Evolutionary conservation across 2,888 invertebrate species (phyloP), one percentile per base, ranked within the genome.

Genomic region (Platynereis dumerilii): DNA sequence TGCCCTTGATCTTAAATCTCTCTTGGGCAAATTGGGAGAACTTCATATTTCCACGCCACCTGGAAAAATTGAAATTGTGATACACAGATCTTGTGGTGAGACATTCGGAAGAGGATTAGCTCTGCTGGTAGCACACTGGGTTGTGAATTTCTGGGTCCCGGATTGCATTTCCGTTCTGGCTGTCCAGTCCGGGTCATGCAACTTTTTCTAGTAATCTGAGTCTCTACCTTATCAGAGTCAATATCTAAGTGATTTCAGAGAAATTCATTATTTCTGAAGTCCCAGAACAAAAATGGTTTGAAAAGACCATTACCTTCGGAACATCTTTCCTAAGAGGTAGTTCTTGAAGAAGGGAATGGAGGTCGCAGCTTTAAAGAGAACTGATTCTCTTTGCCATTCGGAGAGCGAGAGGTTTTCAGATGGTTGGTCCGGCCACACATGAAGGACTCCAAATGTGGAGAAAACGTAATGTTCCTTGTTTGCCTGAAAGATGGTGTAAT

Each of bases 371-470:
- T 72, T 75, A 78, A 79, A 82, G 34, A 83, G 67, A 10, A 82
- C 81, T n/a, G 83, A 80, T 60, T 83, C 76, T 58, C 77, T 71
- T 70, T 81, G 81, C 83, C 83, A 83, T 29, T 81, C 81, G 5
- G 78, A 76, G 60, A 83, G 72, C 7, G 76, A 75, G 68, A 78
- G 65, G 66, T 74, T 78, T 70, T 82, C 81, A 10, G 77, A 71
- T 3, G 78, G 78, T 34, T 74, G 75, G 56, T 79, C 76, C 2
- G 75, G 74, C 44, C 76, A 73, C 15, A 83, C 79, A 64, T 80
- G 80, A n/a, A 83, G 74, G 3, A 83, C 79, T 17, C 83, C 83
- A 72, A 83, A 83, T 52, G 82, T 80, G 22, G 82, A 81, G 73
- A 83, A 83, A 26, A 83, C 79, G 70, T 76, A 83, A 70, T 83